Base-by-base conservation (phyloP, 2,797 vertebrate species). In the Macropodus opercularis region DNA sequence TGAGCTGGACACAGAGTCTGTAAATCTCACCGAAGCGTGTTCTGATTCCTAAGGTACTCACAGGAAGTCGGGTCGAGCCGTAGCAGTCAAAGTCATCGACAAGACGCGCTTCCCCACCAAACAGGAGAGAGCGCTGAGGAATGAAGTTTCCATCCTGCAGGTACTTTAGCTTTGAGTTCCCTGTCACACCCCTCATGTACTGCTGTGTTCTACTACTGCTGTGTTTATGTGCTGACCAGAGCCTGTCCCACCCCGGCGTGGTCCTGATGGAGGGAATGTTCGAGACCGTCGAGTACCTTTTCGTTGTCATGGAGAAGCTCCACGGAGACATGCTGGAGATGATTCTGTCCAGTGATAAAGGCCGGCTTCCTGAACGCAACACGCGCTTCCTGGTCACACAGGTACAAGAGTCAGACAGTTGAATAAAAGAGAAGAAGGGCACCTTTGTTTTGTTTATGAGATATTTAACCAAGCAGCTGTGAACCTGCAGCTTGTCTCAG, bases 241-340 rank as follows among this genome's bases (percentile, higher is more conserved):
- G 74, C 18, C 84, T 93, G 63, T 87, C 87, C 42, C 92, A 94
- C 63, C 83, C 57, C 0, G 93, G 91, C 0, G 88, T 94, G 51
- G 90, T 94, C 7, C 41, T 87, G 3, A 11, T 91, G 53, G 90
- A 94, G 73, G 86, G 70, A 12, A 90, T 93, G 90, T 94, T 89
- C 2, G 91, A 93, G 80, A 91, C 90, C 0, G 10, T 40, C 6
- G 72, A 87, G 48, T 60, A 88, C 4, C 73, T 92, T 21, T 93
- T 93, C 0, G 89, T 94, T 0, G 83, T 93, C 27, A 94, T 92
- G 92, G 92, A 94, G 87, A 92, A 90, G 87, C 90, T 93, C 29
- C 93, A 93, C 1, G 92, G 93, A 1, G 93, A 94, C 87, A 93
- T 94, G 93, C 77, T 94, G 80, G 93, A 94, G 78, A 89, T 90